These are phyloP conservation scores for Thera britannica DNA, from an alignment of 2,888 invertebrate genomes.

Conservation along the genomic window DNA sequence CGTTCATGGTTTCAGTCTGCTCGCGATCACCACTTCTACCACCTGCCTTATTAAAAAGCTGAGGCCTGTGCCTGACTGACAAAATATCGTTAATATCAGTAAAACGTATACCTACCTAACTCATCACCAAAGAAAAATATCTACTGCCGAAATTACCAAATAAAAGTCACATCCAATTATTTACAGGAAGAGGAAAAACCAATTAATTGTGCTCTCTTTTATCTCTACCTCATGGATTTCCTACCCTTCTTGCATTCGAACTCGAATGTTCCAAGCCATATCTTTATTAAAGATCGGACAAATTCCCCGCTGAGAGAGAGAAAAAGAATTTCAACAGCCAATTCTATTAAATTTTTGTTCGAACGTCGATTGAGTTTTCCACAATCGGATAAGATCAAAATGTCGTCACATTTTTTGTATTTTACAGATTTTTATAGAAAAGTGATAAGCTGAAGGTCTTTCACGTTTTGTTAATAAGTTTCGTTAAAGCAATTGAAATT, in stretches of 20 bases:
- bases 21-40: no score
- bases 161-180: constrained; percentile 19
- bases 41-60: no score
- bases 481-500: constrained; percentile 2
- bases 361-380: constrained; percentile 40
- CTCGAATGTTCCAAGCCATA: constrained; percentile 28
- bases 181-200: constrained; percentile 22
- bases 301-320: constrained; percentile 23
- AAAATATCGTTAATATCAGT: neutral
- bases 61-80: no score
- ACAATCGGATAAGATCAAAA: constrained; percentile 25
- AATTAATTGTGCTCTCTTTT: constrained; percentile 27
- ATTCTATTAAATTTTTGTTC: constrained; percentile 46
- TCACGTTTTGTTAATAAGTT: neutral
- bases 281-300: constrained; percentile 34
- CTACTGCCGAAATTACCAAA: neutral
- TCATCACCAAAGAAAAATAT: neutral
- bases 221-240: constrained; percentile 29
- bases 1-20: no score
- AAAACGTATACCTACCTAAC: neutral
- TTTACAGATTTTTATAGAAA: neutral
- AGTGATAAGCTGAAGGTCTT: no score
- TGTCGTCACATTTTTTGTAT: constrained; percentile 3
- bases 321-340: constrained; percentile 31
- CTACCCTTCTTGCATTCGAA: constrained; percentile 22